These are phyloP conservation scores for Nyctibius bracteatus DNA, from an alignment of 2,113 vertebrate genomes.

Conservation along the genomic window DNA sequence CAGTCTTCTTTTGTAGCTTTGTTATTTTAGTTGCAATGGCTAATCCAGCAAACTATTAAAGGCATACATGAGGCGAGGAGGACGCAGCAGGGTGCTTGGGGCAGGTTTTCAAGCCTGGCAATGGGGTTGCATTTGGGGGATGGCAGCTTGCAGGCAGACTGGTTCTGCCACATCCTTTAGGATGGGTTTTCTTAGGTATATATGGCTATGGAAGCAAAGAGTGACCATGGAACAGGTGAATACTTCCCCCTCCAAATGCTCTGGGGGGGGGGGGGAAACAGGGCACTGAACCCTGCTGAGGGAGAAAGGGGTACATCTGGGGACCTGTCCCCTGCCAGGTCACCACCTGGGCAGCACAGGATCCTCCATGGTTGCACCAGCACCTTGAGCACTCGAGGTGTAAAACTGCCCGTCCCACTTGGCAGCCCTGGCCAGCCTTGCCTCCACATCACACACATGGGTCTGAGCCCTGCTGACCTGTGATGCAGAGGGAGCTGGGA, in stretches of 20 bases:
- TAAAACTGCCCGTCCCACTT: not conserved
- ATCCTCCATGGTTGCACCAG: not conserved
- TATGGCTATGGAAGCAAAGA: not conserved
- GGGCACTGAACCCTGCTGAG: not conserved
- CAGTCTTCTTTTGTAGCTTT: constrained; percentile 47
- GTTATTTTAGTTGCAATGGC: constrained; percentile 53
- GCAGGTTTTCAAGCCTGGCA: not conserved
- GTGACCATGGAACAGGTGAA: not conserved
- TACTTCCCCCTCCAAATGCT: not conserved
- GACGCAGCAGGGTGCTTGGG: not conserved
- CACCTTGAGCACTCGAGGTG: not conserved
- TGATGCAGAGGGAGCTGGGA: not conserved
- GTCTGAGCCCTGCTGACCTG: not conserved
- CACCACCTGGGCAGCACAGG: not conserved
- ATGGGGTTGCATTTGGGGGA: not conserved
- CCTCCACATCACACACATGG: accelerated
- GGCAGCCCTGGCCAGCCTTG: not conserved
- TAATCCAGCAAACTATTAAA: constrained; percentile 42
- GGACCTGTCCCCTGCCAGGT: not conserved
- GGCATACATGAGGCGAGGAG: not conserved
- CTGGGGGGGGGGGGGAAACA: not conserved
- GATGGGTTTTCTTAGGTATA: not conserved
- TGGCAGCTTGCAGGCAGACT: not conserved
- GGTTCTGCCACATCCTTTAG: not conserved
- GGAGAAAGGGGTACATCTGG: not conserved